These are phyloP conservation scores for Botia almorhae DNA, from an alignment of 2,797 vertebrate species.

Conservation along the genomic window DNA sequence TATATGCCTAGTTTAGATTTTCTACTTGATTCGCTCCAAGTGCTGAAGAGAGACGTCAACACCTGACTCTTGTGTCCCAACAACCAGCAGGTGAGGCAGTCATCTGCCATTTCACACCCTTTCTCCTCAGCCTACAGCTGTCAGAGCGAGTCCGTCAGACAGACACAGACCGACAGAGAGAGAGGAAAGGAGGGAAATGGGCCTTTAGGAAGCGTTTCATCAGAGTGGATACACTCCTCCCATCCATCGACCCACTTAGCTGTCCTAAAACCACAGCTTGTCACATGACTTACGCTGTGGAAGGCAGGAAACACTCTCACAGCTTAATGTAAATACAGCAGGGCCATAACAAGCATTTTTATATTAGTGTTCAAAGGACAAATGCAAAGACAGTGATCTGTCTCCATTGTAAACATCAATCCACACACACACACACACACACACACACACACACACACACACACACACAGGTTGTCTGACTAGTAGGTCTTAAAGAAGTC, in stretches of 20 bases:
- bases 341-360: background rate
- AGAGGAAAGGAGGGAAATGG: background rate
- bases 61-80: constrained; percentile 35
- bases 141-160: background rate
- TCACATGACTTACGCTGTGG: constrained; percentile 36
- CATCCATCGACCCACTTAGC: constrained; percentile 63
- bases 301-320: background rate
- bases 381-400: constrained; percentile 4
- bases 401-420: background rate
- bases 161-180: background rate
- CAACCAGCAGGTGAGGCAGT: background rate
- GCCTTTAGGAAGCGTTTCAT: constrained; percentile 58
- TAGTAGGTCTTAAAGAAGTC: too few species aligned
- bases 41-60: constrained; percentile 12
- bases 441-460: too few species aligned
- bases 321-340: constrained; percentile 9
- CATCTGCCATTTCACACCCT: constrained; percentile 31
- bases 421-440: background rate
- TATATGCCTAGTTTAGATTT: background rate
- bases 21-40: background rate
- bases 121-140: constrained; percentile 9
- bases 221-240: constrained; percentile 61
- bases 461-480: background rate
- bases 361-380: background rate
- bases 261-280: constrained; percentile 52